Evolutionary conservation across 2,888 invertebrate genomes (phyloP).

Genomic region (Muschampia plurimacula): DNA sequence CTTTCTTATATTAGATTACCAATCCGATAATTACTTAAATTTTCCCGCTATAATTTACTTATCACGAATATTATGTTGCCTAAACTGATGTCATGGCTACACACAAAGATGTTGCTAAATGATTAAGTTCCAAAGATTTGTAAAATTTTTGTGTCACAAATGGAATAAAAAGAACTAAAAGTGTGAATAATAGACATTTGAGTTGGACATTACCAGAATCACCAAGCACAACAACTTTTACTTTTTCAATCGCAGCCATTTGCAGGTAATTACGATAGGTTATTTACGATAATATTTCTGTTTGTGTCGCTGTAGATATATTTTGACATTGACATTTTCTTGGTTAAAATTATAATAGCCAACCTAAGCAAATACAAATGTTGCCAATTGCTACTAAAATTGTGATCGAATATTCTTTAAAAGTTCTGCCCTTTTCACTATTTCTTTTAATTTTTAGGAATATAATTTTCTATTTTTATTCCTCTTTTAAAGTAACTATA

Average conservation of each 20-base stretch:
- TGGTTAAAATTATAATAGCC: constrained; percentile 13
- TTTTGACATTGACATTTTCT: constrained; percentile 47
- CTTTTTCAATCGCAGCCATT: constrained; percentile 95
- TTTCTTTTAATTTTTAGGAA: too few relatives aligned
- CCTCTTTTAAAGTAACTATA: too few relatives aligned
- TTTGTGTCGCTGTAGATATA: constrained; percentile 43
- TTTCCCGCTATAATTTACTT: constrained; percentile 52
- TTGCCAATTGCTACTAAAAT: constrained; percentile 3
- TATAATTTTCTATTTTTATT: too few relatives aligned
- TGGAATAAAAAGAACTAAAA: constrained; percentile 45
- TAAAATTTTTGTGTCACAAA: constrained; percentile 26
- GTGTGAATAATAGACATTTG: constrained; percentile 47
- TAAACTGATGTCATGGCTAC: constrained; percentile 61
- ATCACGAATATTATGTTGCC: constrained; percentile 55
- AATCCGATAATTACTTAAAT: not conserved
- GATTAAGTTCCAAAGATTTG: constrained; percentile 44
- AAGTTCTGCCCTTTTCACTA: too few relatives aligned
- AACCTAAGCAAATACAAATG: constrained; percentile 1
- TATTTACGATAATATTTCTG: constrained; percentile 55
- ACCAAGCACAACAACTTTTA: constrained; percentile 95
- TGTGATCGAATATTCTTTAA: too few relatives aligned
- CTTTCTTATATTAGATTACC: too few relatives aligned
- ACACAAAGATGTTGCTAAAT: constrained; percentile 69
- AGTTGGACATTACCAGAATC: constrained; percentile 90
- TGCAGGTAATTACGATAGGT: constrained; percentile 57